These are phyloP conservation scores for Athene cunicularia DNA, from an alignment of 2,113 vertebrate species.

Conservation along the genomic window DNA sequence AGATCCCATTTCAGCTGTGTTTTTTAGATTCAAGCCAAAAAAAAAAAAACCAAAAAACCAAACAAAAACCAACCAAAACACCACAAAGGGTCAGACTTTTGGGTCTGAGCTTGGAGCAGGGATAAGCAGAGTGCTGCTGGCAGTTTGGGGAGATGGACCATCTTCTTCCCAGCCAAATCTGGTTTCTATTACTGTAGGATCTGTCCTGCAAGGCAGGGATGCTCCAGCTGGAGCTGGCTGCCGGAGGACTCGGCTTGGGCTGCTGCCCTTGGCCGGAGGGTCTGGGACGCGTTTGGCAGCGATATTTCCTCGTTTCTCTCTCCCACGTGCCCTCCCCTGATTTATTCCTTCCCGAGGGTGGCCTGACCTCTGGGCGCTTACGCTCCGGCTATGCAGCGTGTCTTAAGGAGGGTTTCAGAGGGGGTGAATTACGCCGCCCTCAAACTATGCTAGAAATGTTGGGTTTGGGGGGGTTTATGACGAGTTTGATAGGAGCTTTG, in stretches of 20 bases:
- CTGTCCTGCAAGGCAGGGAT: neutral
- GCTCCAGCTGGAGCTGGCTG: neutral
- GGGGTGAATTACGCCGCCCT: neutral
- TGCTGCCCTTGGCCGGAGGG: neutral
- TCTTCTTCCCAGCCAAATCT: neutral
- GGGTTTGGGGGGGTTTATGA: neutral
- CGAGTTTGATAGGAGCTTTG: neutral
- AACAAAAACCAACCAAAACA: too few species aligned
- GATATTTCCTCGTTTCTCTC: neutral
- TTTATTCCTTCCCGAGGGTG: neutral
- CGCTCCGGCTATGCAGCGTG: neutral
- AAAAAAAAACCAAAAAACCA: neutral
- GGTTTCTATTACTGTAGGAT: neutral
- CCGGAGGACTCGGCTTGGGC: neutral
- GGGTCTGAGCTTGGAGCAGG: neutral
- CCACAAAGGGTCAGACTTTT: neutral
- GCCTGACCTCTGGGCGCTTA: neutral
- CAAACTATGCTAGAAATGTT: neutral
- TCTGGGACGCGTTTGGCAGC: neutral
- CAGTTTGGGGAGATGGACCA: accelerated
- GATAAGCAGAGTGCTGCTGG: neutral
- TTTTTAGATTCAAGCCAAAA: neutral
- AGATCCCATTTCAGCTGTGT: neutral
- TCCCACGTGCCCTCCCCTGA: neutral
- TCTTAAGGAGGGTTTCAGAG: neutral